Evolutionary conservation across 2,888 invertebrate genomes (phyloP).

Genomic region (Arctia plantaginis): DNA sequence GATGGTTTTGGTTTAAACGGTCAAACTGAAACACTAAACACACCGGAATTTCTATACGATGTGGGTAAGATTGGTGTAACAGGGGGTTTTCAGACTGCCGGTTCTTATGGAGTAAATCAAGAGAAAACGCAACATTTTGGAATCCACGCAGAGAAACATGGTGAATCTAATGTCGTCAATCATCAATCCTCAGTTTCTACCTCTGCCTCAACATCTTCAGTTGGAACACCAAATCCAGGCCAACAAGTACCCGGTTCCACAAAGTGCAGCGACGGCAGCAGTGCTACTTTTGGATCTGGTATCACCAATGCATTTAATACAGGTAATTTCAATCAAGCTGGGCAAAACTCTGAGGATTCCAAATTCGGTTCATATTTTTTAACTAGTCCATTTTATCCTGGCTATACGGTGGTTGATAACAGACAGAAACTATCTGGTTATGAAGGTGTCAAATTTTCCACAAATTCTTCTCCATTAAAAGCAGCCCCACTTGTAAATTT

Average conservation of each 20-base stretch:
- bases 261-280: conserved; percentile 25
- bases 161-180: no score
- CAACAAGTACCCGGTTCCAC: conserved; percentile 5
- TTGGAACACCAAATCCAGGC: conserved; percentile 8
- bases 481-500: conserved; percentile 9
- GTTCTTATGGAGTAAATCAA: background rate
- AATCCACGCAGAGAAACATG: conserved; percentile 32
- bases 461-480: conserved; percentile 24
- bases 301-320: conserved; percentile 44
- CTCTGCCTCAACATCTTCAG: conserved; percentile 11
- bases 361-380: background rate
- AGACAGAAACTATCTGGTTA: background rate
- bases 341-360: conserved; percentile 31
- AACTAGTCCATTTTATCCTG: background rate
- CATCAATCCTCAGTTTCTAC: background rate
- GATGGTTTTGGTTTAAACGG: conserved; percentile 11
- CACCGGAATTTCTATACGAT: background rate
- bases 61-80: conserved; percentile 18
- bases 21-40: conserved; percentile 6
- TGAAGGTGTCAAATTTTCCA: background rate
- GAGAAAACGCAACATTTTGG: conserved; percentile 26
- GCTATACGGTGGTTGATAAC: background rate
- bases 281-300: conserved; percentile 41
- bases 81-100: conserved; percentile 21
- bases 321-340: conserved; percentile 38